These are phyloP conservation scores for Cryptocheilus praepositus DNA, from an alignment of 2,888 invertebrate species.

Conservation along the genomic window DNA sequence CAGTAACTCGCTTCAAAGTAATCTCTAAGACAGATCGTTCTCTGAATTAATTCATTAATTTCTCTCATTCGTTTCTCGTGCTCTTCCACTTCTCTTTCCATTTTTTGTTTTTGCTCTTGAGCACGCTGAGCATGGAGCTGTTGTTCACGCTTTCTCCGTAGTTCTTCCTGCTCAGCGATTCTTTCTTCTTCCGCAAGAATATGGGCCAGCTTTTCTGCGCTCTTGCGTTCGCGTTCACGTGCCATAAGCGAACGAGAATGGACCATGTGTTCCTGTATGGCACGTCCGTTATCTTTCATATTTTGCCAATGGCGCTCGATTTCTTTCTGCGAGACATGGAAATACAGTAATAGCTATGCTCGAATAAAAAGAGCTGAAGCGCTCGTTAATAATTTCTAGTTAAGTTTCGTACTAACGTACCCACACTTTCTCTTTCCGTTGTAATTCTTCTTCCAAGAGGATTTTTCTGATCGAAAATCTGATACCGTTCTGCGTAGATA, in stretches of 20 bases:
- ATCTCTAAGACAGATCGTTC: slow-evolving; percentile 63
- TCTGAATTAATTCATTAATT: slow-evolving; percentile 75
- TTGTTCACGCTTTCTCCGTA: slow-evolving; percentile 73
- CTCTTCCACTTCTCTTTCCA: slow-evolving; percentile 61
- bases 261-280: slow-evolving; percentile 67
- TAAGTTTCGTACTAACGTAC: slow-evolving; percentile 39
- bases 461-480: slow-evolving; percentile 69
- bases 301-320: slow-evolving; percentile 68
- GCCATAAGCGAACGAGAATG: slow-evolving; percentile 55
- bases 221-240: slow-evolving; percentile 55
- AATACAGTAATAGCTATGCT: not conserved
- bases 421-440: slow-evolving; percentile 65
- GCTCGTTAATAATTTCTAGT: not conserved
- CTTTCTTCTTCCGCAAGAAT: slow-evolving; percentile 77
- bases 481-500: slow-evolving; percentile 62
- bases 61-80: slow-evolving; percentile 73
- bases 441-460: slow-evolving; percentile 65
- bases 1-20: slow-evolving; percentile 55
- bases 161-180: slow-evolving; percentile 77
- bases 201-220: slow-evolving; percentile 74
- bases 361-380: too few species aligned
- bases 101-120: slow-evolving; percentile 55
- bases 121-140: slow-evolving; percentile 60
- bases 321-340: slow-evolving; percentile 55
- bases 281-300: slow-evolving; percentile 68